A percentile compares a stretch with the other conserved stretches of the same genome.
phyloP scores from a whole-genome alignment of 2,797 vertebrate genomes.

The Oreonectes daqikongensis region DNA sequence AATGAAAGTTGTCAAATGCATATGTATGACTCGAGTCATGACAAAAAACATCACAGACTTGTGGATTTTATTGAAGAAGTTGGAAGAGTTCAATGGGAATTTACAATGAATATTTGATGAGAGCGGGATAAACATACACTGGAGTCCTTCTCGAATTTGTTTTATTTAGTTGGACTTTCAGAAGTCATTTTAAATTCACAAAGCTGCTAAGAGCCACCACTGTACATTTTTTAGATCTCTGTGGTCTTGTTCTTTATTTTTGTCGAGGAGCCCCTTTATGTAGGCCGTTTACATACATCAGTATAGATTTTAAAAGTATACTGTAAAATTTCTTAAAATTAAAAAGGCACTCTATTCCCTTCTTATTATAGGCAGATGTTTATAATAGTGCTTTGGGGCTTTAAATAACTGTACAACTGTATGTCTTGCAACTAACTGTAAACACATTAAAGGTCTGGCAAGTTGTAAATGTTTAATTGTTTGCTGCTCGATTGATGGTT shows the following conservation, averaged over 20 bases:
- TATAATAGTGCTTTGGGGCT: background rate
- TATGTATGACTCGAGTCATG: background rate
- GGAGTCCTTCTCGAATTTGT: background rate
- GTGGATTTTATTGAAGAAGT: background rate
- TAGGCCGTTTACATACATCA: no score
- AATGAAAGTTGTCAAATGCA: background rate
- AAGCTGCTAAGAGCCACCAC: background rate
- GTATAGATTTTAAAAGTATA: no score
- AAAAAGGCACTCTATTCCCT: no score
- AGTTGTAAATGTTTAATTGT: conserved; percentile 4
- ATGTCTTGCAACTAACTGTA: conserved; percentile 26
- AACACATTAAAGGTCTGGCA: conserved; percentile 14
- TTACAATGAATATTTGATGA: conserved; percentile 13
- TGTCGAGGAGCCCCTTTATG: no score
- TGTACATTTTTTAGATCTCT: background rate
- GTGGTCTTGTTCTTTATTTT: background rate
- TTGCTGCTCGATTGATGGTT: background rate
- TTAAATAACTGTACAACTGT: background rate
- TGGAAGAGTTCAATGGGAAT: background rate
- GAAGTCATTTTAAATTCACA: no score
- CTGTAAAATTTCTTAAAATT: no score
- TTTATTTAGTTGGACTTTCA: conserved; percentile 14
- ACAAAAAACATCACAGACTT: background rate
- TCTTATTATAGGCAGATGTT: no score
- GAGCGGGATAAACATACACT: background rate